phyloP scores from a whole-genome alignment of 1,140 invertebrate genomes.

The Bursaphelenchus mucronatus region DNA sequence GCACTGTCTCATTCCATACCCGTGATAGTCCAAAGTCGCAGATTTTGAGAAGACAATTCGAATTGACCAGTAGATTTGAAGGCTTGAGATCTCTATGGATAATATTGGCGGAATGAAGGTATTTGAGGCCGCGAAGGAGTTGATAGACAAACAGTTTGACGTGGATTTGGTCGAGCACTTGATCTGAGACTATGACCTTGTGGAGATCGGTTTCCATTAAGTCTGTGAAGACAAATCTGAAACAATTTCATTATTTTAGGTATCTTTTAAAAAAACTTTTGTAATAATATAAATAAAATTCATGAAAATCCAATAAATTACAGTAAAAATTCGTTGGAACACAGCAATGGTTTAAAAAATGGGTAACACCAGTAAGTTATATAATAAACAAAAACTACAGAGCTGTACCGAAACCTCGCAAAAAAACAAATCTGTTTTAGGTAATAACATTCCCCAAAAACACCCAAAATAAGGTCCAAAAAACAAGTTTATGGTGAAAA shows the following conservation, averaged over 20 bases:
- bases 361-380: too few species aligned
- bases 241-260: slow-evolving; percentile 15
- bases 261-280: neutral
- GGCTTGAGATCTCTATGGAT: slow-evolving; percentile 97
- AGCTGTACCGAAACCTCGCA: too few species aligned
- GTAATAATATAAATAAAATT: too few species aligned
- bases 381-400: too few species aligned
- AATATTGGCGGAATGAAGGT: slow-evolving; percentile 91
- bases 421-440: too few species aligned
- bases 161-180: slow-evolving; percentile 92
- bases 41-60: slow-evolving; percentile 65
- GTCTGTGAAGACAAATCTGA: slow-evolving; percentile 95
- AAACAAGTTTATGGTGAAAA: too few species aligned
- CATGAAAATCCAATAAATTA: slow-evolving; percentile 1
- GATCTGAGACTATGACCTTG: slow-evolving; percentile 97
- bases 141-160: slow-evolving; percentile 99
- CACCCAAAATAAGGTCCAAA: too few species aligned
- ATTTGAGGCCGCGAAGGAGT: slow-evolving; percentile 86
- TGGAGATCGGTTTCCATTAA: slow-evolving; percentile 96
- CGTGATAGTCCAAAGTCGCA: slow-evolving; percentile 30
- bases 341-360: too few species aligned
- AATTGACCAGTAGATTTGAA: slow-evolving; percentile 92
- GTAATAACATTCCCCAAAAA: too few species aligned
- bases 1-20: slow-evolving; percentile 5
- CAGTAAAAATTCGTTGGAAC: too few species aligned